A percentile compares a stretch with the other conserved stretches of the same genome.
These are phyloP conservation scores for Hyles euphorbiae DNA, from an alignment of 1,140 invertebrate genomes.

Conservation along the genomic window DNA sequence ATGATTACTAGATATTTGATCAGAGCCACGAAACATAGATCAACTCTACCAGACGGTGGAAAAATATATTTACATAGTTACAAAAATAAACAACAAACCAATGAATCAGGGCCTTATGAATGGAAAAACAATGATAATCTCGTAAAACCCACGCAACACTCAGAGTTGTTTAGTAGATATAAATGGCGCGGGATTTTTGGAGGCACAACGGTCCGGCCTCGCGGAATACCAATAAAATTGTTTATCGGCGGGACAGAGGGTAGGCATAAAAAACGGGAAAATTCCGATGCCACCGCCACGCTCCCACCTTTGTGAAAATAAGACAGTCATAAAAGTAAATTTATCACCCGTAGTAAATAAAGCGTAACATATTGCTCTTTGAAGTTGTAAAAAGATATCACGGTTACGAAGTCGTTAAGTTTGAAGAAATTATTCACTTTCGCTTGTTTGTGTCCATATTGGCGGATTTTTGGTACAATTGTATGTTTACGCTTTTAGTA, in stretches of 20 bases:
- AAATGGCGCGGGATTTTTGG: slow-evolving; percentile 8
- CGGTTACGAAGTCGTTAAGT: slow-evolving; percentile 18
- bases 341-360: slow-evolving; percentile 57
- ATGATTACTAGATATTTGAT: too few relatives aligned
- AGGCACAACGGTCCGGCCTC: slow-evolving; percentile 6
- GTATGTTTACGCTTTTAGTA: background rate
- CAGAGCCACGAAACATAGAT: too few relatives aligned
- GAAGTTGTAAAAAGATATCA: slow-evolving; percentile 34
- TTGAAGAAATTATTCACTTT: slow-evolving; percentile 4
- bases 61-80: too few relatives aligned
- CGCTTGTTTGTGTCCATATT: background rate
- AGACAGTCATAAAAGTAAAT: slow-evolving; percentile 58
- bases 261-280: slow-evolving; percentile 42
- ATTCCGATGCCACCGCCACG: slow-evolving; percentile 25
- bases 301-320: slow-evolving; percentile 41
- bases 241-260: slow-evolving; percentile 37
- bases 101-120: too few relatives aligned
- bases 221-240: slow-evolving; percentile 46
- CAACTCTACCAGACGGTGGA: too few relatives aligned
- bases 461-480: too few relatives aligned
- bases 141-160: too few relatives aligned
- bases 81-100: too few relatives aligned
- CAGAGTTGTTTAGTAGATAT: background rate
- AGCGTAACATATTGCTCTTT: slow-evolving; percentile 50
- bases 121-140: too few relatives aligned